These are phyloP conservation scores for Diaperis boleti DNA, from an alignment of 2,888 invertebrate genomes.

Conservation along the genomic window DNA sequence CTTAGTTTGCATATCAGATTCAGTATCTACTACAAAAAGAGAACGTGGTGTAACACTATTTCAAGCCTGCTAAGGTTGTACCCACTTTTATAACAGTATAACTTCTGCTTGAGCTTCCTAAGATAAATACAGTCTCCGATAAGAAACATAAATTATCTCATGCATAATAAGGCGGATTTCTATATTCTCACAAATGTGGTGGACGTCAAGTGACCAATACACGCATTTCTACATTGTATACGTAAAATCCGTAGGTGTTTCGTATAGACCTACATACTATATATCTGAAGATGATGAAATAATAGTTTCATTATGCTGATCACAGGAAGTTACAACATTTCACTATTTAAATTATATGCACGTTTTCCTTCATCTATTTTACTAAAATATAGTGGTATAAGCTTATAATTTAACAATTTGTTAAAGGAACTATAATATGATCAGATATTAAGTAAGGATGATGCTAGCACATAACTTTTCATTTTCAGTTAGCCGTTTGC, in stretches of 20 bases:
- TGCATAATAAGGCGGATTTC: not conserved
- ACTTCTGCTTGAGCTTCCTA: not conserved
- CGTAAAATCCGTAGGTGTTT: not conserved
- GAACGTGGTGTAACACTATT: not conserved
- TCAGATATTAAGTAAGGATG: not conserved
- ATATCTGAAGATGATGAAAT: not conserved
- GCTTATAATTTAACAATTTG: not conserved
- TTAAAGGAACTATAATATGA: not conserved
- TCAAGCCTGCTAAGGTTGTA: not conserved
- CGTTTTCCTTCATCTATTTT: not conserved
- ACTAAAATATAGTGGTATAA: not conserved
- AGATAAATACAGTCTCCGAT: not conserved
- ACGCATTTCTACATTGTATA: not conserved
- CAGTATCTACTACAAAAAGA: not conserved
- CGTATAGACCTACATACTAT: not conserved
- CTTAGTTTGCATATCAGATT: not conserved
- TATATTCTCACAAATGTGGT: not conserved
- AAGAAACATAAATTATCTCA: not conserved
- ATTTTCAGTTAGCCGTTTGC: too few species aligned
- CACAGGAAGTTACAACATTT: not conserved
- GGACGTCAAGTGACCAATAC: not conserved
- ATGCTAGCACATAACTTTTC: too few species aligned
- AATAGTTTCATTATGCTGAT: not conserved
- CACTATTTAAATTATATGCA: not conserved
- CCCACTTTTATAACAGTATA: not conserved